These are phyloP conservation scores for Danio aesculapii DNA, from an alignment of 2,797 vertebrate species.

Conservation along the genomic window DNA sequence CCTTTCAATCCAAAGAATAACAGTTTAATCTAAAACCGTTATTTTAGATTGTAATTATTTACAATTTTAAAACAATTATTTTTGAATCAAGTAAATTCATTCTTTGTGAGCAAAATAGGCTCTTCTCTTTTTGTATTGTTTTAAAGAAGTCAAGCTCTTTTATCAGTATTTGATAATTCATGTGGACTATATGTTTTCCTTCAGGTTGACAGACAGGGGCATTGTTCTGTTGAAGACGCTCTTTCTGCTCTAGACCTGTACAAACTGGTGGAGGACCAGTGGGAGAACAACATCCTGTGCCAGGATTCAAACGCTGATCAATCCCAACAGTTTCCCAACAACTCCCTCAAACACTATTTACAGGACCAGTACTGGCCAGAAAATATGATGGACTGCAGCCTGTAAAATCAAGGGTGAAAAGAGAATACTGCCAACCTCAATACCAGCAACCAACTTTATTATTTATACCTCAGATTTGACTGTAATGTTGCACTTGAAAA, in stretches of 20 bases:
- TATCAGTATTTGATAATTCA: not conserved
- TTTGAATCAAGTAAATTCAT: no score
- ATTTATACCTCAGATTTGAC: not conserved
- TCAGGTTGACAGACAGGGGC: conserved; percentile 83
- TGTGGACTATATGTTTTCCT: conserved; percentile 11
- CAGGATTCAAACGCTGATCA: conserved; percentile 55
- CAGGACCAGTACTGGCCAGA: conserved; percentile 92
- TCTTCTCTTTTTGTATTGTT: no score
- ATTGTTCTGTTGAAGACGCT: conserved; percentile 93
- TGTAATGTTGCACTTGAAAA: not conserved
- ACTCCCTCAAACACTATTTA: conserved; percentile 84
- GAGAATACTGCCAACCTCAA: not conserved
- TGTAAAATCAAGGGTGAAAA: conserved; percentile 55
- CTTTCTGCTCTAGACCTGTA: conserved; percentile 90
- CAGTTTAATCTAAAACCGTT: no score
- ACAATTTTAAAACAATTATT: no score
- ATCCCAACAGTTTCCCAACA: conserved; percentile 47
- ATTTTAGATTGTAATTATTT: no score
- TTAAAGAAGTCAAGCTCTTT: not conserved
- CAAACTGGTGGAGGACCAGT: conserved; percentile 88
- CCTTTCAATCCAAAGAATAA: no score
- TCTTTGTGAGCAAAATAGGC: no score
- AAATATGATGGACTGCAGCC: conserved; percentile 71
- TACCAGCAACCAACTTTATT: not conserved
- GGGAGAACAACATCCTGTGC: conserved; percentile 81